These are phyloP conservation scores for Sus scrofa DNA, from an alignment of 2,113 vertebrate species.

Conservation along the genomic window T2T-Sscrofa CM000818.6:94747501-94748000, in stretches of 20 bases:
- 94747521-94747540: not conserved
- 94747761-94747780: not conserved
- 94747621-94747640: not conserved
- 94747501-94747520: not conserved
- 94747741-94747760: not conserved
- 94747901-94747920: not conserved
- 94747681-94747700: not conserved
- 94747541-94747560: not conserved
- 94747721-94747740: not conserved
- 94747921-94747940: not conserved
- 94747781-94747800: not conserved
- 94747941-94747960: not conserved
- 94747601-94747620: not conserved
- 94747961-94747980: conserved; percentile 20
- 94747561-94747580: not conserved
- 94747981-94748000: not conserved
- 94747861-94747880: not conserved
- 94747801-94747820: not conserved
- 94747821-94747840: not conserved
- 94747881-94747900: not conserved
- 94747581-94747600: not conserved
- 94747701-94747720: not conserved
- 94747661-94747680: not conserved
- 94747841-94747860: not conserved
- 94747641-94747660: not conserved